Evolutionary conservation across 2,797 vertebrate species (phyloP).

Genomic region (Gymnoscopelus microlampas): DNA sequence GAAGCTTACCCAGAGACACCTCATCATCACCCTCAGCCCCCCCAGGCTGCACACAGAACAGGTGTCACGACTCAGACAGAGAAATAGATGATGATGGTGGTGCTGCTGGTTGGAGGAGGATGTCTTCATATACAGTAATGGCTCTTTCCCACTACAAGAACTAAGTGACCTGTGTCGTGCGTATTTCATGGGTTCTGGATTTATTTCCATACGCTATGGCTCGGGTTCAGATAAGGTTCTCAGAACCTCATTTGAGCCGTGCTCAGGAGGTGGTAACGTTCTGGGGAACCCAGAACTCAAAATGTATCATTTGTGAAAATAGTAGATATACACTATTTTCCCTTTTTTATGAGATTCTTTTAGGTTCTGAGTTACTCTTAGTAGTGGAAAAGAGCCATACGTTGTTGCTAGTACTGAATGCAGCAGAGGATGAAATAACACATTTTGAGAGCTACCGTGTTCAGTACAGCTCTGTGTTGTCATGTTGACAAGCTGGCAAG

Average conservation of each 20-base stretch:
- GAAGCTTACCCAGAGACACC: constrained; percentile 45
- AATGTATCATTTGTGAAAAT: no score
- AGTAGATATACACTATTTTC: no score
- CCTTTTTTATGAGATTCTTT: neutral
- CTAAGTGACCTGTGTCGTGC: no score
- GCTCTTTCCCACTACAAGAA: no score
- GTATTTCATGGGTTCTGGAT: no score
- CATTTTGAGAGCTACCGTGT: neutral
- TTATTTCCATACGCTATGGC: no score
- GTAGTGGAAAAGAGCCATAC: neutral
- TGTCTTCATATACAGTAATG: constrained; percentile 6
- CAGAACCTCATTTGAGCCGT: no score
- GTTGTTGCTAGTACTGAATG: constrained; percentile 15
- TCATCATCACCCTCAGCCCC: constrained; percentile 45
- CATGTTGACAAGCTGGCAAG: constrained; percentile 6
- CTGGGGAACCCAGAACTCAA: no score
- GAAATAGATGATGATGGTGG: constrained; percentile 41
- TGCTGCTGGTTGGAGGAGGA: constrained; percentile 17
- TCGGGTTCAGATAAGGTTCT: no score
- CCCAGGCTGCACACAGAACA: constrained; percentile 47
- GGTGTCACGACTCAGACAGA: constrained; percentile 45
- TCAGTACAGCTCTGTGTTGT: constrained; percentile 21
- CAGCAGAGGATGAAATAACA: constrained; percentile 31
- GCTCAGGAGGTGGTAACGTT: no score
- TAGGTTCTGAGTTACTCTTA: neutral